phyloP scores from a whole-genome alignment of 1,140 invertebrate genomes.

The Drosophila littoralis region DNA sequence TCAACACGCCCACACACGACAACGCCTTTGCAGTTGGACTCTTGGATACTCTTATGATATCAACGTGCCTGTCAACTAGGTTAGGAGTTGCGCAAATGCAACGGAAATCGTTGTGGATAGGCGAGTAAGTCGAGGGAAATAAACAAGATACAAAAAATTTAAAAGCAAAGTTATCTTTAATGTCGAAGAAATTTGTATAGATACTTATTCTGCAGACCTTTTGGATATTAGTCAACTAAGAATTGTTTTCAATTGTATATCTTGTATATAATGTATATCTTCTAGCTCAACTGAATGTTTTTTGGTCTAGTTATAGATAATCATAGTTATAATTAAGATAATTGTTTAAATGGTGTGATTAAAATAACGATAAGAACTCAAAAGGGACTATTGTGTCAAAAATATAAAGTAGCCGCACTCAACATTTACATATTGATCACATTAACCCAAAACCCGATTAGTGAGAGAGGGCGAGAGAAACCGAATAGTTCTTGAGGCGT shows the following conservation, averaged over 20 bases:
- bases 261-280: background rate
- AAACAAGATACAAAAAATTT: background rate
- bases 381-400: conserved; percentile 24
- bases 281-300: background rate
- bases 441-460: conserved; percentile 37
- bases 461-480: conserved; percentile 4
- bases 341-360: conserved; percentile 11
- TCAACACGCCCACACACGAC: conserved; percentile 47
- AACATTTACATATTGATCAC: conserved; percentile 60
- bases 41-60: conserved; percentile 23
- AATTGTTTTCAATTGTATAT: background rate
- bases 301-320: conserved; percentile 7
- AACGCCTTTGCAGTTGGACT: conserved; percentile 39
- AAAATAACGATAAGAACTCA: conserved; percentile 17
- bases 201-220: too few relatives aligned
- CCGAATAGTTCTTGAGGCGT: conserved; percentile 40
- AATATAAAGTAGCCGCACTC: conserved; percentile 56
- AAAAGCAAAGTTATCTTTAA: background rate
- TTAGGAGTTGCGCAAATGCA: conserved; percentile 68
- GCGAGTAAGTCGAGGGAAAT: conserved; percentile 32
- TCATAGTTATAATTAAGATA: conserved; percentile 6
- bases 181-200: background rate
- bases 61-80: conserved; percentile 51
- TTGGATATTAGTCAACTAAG: background rate
- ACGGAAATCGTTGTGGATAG: conserved; percentile 67